Evolutionary conservation across 2,888 invertebrate genomes (phyloP), one percentile per base, ranked within the genome.

Genomic region (Alloplasta piceator): DNA sequence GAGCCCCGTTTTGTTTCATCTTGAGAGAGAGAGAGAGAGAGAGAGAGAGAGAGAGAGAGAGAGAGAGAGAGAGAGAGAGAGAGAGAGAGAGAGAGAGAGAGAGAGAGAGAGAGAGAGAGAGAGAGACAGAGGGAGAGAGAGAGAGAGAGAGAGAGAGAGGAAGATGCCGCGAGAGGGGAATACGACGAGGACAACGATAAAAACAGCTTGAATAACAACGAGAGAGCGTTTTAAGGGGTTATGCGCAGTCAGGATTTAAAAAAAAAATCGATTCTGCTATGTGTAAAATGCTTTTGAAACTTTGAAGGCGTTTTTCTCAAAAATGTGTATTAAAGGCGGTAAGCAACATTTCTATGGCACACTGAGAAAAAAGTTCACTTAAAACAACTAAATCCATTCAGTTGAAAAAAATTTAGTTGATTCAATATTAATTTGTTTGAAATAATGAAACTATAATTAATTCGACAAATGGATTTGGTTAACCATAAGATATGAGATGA

Each of bases 121-220:
- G 14, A 7, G 52, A n/a, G n/a, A n/a, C n/a, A n/a, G n/a, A n/a
- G 66, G 12, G 43, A 16, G 16, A 68, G 66, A 26, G 43, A 16
- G 16, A 68, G 14, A n/a, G 66, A 16, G 41, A 14, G 38, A 68
- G 48, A n/a, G 36, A 50, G 26, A 50, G 14, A 7, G 52, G 48
- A 52, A 10, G 6, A 14, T 6, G 16, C 5, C 5, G 39, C 1
- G 39, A 39, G 39, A 58, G 58, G 10, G 12, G 10, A 36, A 39
- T 4, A n/a, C n/a, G n/a, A 52, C 6, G 16, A 6, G 12, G n/a
- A 36, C 61, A 43, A 10, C 43, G 52, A 52, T 52, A 52, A 67
- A 76, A 76, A 64, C 36, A 66, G 43, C 63, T 64, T 46, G 58
- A 55, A 50, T 48, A 43, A 58, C 63, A 50, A 71, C 77, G 77